Conservation (phyloP, 2,888 invertebrate genomes). For the Ormyrus labotus region DNA sequence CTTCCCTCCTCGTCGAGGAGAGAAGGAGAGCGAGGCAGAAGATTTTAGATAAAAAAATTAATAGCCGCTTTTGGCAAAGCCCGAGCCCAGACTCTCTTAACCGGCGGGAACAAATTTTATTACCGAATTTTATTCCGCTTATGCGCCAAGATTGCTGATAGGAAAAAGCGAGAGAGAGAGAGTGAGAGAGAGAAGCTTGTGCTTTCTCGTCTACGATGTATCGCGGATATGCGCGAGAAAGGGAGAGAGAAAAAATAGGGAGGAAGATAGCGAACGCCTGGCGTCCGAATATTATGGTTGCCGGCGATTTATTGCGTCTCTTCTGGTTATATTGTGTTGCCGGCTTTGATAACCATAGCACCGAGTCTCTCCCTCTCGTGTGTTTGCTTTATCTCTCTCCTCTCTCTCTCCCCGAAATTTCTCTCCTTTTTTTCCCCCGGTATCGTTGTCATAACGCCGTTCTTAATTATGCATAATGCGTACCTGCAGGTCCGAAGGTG, state of each 20-base stretch:
- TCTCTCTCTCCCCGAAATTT: neutral
- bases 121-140: conserved; percentile 73
- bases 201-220: conserved; percentile 18
- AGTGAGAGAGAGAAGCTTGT: neutral
- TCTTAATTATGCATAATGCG: conserved; percentile 52
- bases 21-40: conserved; percentile 55
- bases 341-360: conserved; percentile 23
- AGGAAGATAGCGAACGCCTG: conserved; percentile 14
- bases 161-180: conserved; percentile 23
- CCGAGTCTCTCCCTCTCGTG: neutral
- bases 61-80: conserved; percentile 74
- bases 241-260: neutral
- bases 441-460: conserved; percentile 6
- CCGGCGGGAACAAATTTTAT: conserved; percentile 75
- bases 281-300: conserved; percentile 48
- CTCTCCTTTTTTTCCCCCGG: neutral
- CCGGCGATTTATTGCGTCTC: conserved; percentile 44
- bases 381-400: conserved; percentile 42
- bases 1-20: neutral
- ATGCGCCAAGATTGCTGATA: conserved; percentile 64
- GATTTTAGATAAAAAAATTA: conserved; percentile 75
- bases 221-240: conserved; percentile 19
- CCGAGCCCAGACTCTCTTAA: conserved; percentile 62
- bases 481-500: conserved; percentile 1
- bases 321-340: conserved; percentile 35